Conservation (phyloP, 2,113 vertebrate genomes). For the Tichodroma muraria region DNA sequence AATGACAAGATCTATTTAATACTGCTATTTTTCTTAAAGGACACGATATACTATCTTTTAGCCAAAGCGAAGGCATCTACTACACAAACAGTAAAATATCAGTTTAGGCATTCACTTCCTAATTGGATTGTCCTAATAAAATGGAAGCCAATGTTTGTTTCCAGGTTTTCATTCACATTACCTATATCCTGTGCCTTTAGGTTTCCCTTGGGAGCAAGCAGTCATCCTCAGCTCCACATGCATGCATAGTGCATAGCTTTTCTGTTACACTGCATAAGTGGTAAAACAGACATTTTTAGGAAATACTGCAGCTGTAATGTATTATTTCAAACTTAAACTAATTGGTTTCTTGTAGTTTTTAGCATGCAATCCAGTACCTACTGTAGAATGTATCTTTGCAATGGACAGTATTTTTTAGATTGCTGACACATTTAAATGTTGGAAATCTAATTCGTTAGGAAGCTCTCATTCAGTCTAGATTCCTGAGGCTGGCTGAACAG, state of each 20-base stretch:
- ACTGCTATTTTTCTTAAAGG: slow-evolving; percentile 44
- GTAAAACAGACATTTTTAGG: slow-evolving; percentile 38
- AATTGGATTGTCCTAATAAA: slow-evolving; percentile 26
- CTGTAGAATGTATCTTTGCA: neutral
- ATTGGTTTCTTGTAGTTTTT: slow-evolving; percentile 8
- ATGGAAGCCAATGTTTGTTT: slow-evolving; percentile 3
- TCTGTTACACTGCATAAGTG: neutral
- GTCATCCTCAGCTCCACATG: neutral
- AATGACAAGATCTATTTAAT: slow-evolving; percentile 24
- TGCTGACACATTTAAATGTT: neutral
- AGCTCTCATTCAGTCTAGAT: neutral
- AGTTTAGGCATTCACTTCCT: slow-evolving; percentile 29
- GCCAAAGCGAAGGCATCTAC: slow-evolving; percentile 36
- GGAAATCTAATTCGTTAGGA: neutral
- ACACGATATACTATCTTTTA: neutral
- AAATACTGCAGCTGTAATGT: slow-evolving; percentile 7
- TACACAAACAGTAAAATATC: slow-evolving; percentile 12
- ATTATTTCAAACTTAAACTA: slow-evolving; percentile 10
- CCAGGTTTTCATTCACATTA: neutral
- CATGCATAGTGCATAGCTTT: neutral
- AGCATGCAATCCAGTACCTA: neutral
- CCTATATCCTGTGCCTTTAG: slow-evolving; percentile 21
- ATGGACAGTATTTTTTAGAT: slow-evolving; percentile 12
- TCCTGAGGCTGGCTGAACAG: slow-evolving; percentile 3
- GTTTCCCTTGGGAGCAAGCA: slow-evolving; percentile 51